These are phyloP conservation scores for Vireo griseus DNA, from an alignment of 2,797 vertebrate species.

Conservation along the genomic window DNA sequence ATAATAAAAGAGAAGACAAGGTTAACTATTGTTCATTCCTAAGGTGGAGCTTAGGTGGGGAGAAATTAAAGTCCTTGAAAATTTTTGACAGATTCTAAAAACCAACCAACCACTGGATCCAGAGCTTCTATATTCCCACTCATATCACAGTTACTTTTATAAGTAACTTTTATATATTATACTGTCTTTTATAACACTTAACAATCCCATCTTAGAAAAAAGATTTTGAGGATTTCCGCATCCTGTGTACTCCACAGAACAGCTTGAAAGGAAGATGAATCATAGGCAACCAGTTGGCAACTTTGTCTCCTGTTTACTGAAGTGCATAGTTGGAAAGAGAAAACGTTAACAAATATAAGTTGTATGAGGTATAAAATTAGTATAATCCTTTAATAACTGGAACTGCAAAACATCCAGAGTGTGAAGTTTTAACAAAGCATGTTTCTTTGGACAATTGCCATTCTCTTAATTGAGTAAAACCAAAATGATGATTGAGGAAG, in stretches of 20 bases:
- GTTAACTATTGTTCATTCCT: not conserved
- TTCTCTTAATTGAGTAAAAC: not conserved
- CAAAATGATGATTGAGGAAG: not conserved
- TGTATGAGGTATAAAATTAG: not conserved
- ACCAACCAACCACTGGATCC: not conserved
- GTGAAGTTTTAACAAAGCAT: not conserved
- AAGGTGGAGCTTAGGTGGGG: not conserved
- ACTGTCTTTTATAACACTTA: not conserved
- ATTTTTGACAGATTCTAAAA: not conserved
- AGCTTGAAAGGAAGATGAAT: conserved; percentile 28
- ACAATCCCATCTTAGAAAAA: not conserved
- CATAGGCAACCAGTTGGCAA: not conserved
- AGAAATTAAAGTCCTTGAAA: not conserved
- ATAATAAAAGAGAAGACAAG: not conserved
- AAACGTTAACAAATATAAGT: not conserved
- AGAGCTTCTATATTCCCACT: not conserved
- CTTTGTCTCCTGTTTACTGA: not conserved
- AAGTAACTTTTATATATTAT: too few species aligned
- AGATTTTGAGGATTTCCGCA: not conserved
- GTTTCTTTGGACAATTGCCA: not conserved
- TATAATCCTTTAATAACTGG: not conserved
- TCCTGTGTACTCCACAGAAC: not conserved
- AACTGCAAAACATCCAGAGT: not conserved
- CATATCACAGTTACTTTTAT: not conserved
- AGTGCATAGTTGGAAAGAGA: not conserved